phyloP scores from a whole-genome alignment of 92 coral and sea anemone species.

The Virgularia gustaviana region DNA sequence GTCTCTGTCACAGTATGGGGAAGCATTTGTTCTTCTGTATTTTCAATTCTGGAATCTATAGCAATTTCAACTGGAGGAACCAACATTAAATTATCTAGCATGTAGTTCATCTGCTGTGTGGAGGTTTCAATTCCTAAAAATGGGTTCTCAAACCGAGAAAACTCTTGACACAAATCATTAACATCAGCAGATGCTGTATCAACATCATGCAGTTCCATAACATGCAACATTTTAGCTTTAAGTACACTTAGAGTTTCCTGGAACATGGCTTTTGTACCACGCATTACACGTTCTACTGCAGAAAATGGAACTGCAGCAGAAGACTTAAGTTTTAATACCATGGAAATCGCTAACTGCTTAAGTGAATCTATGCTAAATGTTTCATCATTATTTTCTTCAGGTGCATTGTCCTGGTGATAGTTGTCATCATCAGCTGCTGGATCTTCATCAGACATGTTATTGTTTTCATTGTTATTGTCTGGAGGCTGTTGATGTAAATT shows the following conservation, averaged over 20 bases:
- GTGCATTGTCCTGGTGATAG: not conserved
- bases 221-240: not conserved
- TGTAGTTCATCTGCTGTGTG: not conserved
- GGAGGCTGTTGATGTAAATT: not conserved
- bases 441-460: not conserved
- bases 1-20: not conserved
- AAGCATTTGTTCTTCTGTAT: not conserved
- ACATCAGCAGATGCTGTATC: conserved; percentile 1
- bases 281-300: conserved; percentile 8
- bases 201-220: not conserved
- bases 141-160: not conserved
- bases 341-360: not conserved
- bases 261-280: conserved; percentile 6
- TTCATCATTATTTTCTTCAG: not conserved
- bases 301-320: conserved; percentile 13
- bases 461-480: no score
- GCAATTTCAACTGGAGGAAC: conserved; percentile 5
- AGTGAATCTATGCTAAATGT: not conserved
- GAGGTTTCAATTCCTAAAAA: conserved; percentile 18
- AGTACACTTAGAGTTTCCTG: conserved; percentile 6
- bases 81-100: conserved; percentile 11
- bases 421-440: not conserved
- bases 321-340: not conserved
- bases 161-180: not conserved
- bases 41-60: not conserved